Base-by-base conservation (phyloP, 2,888 invertebrate genomes). In the Agrochola litura region DNA sequence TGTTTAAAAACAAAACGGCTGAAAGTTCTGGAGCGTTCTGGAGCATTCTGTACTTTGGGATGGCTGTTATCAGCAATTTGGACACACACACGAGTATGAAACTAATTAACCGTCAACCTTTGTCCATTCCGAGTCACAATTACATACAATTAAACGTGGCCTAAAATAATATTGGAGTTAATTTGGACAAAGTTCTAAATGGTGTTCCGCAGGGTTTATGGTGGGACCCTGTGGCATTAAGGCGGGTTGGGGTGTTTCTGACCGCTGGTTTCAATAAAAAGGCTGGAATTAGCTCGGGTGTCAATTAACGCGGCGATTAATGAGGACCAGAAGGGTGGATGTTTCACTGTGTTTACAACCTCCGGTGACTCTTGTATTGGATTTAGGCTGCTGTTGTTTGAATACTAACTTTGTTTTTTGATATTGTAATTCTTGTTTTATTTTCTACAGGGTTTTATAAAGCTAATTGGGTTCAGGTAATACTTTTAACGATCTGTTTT, bases 131-230 rank as follows among this genome's bases (percentile, higher is more conserved):
- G 72, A 88, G 83, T 90, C 89, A 88, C 90, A 91, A 92, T 90
- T 91, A 91, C 89, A 89, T 85, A 87, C 89, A 90, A 90, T 91
- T 92, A 91, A 91, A 91, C 87, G 87, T 82, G 82, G 84, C 91
- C 92, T 92, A 91, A 91, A 92, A 92, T 92, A 92, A 93, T 93
- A 93, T 93, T 89, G 88, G 82, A 85, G 88, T 86, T 89, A 89
- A 91, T 89, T 88, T 87, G 77, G 87, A 89, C 90, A 90, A 90
- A 90, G 90, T 91, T 90, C 86, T 83, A 75, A 83, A 87, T 87
- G 84, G 82, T 81, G 83, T 83, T 81, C 78, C 81, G 72, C 71
- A 60, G 83, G 83, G 85, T 87, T 90, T 89, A 89, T 86, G 78
- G 80, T 68, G 70, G 84, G 88, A 77, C 81, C 81, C 72, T 74